Evolutionary conservation across 1,140 invertebrate genomes (phyloP).

Genomic region (Conus betulinus): DNA sequence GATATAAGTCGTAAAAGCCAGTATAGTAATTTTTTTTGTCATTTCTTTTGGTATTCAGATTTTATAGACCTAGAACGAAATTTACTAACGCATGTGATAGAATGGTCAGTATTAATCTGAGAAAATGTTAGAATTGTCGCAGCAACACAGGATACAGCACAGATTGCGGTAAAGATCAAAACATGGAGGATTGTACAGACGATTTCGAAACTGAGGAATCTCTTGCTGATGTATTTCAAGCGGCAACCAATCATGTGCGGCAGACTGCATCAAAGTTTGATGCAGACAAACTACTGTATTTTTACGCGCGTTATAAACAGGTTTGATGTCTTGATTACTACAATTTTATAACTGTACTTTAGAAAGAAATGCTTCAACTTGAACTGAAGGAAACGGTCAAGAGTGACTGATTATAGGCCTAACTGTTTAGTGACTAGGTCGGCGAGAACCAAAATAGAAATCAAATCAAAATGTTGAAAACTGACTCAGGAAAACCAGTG

Average conservation of each 20-base stretch:
- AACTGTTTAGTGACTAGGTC: too few species aligned
- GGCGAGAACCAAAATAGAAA: too few species aligned
- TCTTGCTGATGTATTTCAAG: constrained; percentile 62
- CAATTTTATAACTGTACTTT: too few species aligned
- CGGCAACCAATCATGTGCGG: constrained; percentile 83
- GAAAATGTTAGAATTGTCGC: neutral
- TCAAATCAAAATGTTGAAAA: too few species aligned
- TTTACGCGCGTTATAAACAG: constrained; percentile 92
- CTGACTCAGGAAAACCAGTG: too few species aligned
- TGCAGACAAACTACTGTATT: constrained; percentile 81
- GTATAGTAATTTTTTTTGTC: neutral
- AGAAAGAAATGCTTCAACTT: too few species aligned
- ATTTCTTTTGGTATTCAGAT: neutral
- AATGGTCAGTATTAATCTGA: neutral
- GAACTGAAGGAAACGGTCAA: too few species aligned
- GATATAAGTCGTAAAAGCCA: neutral
- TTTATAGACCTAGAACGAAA: neutral
- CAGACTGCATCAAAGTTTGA: constrained; percentile 77
- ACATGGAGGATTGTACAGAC: constrained; percentile 27
- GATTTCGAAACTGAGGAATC: constrained; percentile 34
- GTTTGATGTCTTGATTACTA: constrained; percentile 39
- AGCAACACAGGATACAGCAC: neutral
- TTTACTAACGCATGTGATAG: neutral
- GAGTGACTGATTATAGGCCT: too few species aligned
- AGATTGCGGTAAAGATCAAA: constrained; percentile 3